Evolutionary conservation across 2,888 invertebrate species (phyloP).

Genomic region (Aporophyla lueneburgensis): DNA sequence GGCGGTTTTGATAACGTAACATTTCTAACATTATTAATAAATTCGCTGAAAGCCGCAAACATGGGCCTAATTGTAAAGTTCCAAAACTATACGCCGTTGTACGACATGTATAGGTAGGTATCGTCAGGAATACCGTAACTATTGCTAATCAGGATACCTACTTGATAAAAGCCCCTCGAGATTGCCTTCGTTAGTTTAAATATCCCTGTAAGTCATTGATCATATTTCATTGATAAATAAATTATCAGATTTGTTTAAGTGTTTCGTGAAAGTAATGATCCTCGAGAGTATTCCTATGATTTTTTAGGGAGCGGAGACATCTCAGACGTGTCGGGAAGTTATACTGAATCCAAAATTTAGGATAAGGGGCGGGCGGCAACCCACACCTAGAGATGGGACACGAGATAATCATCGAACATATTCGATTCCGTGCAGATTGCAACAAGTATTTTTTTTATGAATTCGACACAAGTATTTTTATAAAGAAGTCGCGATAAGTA

Average conservation of each 20-base stretch:
- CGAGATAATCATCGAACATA: slow-evolving; percentile 32
- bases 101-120: neutral
- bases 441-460: neutral
- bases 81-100: neutral
- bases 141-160: neutral
- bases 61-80: neutral
- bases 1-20: neutral
- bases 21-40: slow-evolving; percentile 4
- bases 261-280: slow-evolving; percentile 13
- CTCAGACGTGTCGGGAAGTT: slow-evolving; percentile 55
- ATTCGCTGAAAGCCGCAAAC: slow-evolving; percentile 27
- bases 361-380: slow-evolving; percentile 65
- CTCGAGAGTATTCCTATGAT: slow-evolving; percentile 20
- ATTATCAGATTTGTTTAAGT: slow-evolving; percentile 2
- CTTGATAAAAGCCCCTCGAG: slow-evolving; percentile 3
- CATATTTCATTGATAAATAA: slow-evolving; percentile 14
- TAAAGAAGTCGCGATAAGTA: neutral
- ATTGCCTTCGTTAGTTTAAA: neutral
- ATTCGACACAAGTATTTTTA: neutral
- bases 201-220: slow-evolving; percentile 2
- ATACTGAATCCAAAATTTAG: slow-evolving; percentile 62
- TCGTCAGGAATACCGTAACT: neutral
- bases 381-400: slow-evolving; percentile 68
- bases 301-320: slow-evolving; percentile 45
- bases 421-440: neutral